phyloP scores from a whole-genome alignment of 1,140 invertebrate genomes.

The Sycophila sp. region DNA sequence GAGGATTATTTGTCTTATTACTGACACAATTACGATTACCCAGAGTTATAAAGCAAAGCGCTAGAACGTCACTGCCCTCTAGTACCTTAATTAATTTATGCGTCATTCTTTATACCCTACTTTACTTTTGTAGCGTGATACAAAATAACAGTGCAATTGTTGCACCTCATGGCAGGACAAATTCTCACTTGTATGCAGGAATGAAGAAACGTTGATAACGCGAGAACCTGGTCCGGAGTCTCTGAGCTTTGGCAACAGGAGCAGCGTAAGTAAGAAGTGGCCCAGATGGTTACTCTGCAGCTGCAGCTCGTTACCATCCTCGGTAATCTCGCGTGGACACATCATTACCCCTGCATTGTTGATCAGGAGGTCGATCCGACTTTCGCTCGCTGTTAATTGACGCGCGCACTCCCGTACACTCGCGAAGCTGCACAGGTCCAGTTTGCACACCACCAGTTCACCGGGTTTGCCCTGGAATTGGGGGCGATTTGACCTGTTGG shows the following conservation, averaged over 20 bases:
- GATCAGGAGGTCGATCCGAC: conserved; percentile 78
- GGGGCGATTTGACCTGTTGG: conserved; percentile 47
- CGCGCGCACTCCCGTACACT: conserved; percentile 79
- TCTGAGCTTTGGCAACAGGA: conserved; percentile 75
- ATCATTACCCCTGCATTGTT: conserved; percentile 87
- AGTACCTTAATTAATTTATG: too few relatives aligned
- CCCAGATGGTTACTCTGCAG: conserved; percentile 83
- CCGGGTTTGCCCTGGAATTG: conserved; percentile 64
- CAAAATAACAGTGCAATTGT: too few relatives aligned
- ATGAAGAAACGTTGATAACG: conserved; percentile 77
- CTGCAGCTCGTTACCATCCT: conserved; percentile 85
- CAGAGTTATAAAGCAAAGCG: too few relatives aligned
- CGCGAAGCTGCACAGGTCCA: conserved; percentile 78
- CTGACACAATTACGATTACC: too few relatives aligned
- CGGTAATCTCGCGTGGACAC: conserved; percentile 73
- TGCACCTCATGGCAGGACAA: too few relatives aligned
- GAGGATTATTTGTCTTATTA: too few relatives aligned
- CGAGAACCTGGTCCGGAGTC: conserved; percentile 69
- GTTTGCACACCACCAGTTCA: conserved; percentile 68
- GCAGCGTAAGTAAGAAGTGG: conserved; percentile 84
- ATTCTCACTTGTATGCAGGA: conserved; percentile 70
- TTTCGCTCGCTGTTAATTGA: conserved; percentile 69
- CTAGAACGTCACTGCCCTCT: too few relatives aligned
- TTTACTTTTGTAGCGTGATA: too few relatives aligned
- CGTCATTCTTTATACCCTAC: too few relatives aligned